Evolutionary conservation across 2,797 vertebrate genomes (phyloP).

Genomic region (Craterocephalus amniculus): DNA sequence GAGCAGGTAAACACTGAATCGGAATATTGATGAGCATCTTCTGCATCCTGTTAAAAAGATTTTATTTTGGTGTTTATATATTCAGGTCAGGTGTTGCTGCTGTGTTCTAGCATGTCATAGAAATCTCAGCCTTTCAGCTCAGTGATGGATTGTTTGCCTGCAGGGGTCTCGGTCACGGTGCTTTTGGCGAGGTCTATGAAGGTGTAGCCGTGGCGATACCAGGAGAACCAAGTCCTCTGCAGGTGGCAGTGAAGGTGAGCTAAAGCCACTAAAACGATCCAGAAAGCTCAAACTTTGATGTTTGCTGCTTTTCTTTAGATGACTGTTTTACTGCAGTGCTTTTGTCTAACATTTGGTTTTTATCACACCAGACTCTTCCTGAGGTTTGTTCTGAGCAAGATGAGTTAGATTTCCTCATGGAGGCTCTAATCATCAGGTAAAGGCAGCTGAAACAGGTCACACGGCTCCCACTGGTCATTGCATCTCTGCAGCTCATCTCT

Average conservation of each 20-base stretch:
- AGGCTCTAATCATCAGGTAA: constrained; percentile 98
- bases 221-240: constrained; percentile 92
- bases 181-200: constrained; percentile 98
- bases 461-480: neutral
- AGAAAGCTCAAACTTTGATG: constrained; percentile 5
- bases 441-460: constrained; percentile 8
- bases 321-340: neutral
- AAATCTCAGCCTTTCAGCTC: neutral
- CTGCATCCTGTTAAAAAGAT: neutral
- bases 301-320: too few relatives aligned
- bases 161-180: constrained; percentile 97
- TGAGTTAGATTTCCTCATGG: constrained; percentile 98
- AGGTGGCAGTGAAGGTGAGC: constrained; percentile 96
- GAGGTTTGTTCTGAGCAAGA: constrained; percentile 99
- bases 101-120: neutral
- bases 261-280: neutral
- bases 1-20: neutral
- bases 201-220: constrained; percentile 93
- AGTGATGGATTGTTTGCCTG: constrained; percentile 9
- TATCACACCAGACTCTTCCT: constrained; percentile 88
- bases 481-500: constrained; percentile 13
- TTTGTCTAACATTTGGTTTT: constrained; percentile 17
- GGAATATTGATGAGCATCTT: neutral
- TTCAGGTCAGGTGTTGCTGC: constrained; percentile 1
- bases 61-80: neutral